Evolutionary conservation across 2,797 vertebrate species (phyloP).

Genomic region (Esox lucius): DNA sequence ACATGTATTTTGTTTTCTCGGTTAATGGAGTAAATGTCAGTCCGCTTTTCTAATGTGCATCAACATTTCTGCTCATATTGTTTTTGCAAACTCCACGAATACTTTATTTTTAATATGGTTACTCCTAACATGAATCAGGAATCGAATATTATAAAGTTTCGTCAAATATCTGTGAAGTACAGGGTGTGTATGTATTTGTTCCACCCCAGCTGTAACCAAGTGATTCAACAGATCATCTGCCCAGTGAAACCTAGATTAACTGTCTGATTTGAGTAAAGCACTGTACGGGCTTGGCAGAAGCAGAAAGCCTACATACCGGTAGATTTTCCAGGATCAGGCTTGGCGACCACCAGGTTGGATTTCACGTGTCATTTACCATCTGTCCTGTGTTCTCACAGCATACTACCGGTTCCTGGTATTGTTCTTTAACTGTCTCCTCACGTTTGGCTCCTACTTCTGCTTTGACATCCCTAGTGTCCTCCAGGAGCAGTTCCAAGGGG

Average conservation of each 20-base stretch:
- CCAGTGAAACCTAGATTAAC: neutral
- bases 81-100: no score
- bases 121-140: neutral
- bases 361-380: neutral
- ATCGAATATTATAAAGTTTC: neutral
- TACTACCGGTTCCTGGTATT: conserved; percentile 82
- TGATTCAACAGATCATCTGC: neutral
- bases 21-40: neutral
- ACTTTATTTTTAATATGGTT: no score
- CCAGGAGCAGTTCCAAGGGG: conserved; percentile 84
- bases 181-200: neutral
- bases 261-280: neutral
- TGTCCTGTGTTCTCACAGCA: conserved; percentile 49
- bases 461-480: conserved; percentile 84
- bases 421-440: conserved; percentile 84
- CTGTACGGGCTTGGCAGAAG: neutral
- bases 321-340: neutral
- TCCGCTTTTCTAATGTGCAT: neutral
- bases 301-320: neutral
- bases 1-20: conserved; percentile 12
- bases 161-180: neutral
- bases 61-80: neutral
- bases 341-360: neutral
- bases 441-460: conserved; percentile 84
- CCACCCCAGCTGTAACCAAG: neutral